These are phyloP conservation scores for Lepidurus apus DNA, from an alignment of 1,140 invertebrate genomes.

Conservation along the genomic window DNA sequence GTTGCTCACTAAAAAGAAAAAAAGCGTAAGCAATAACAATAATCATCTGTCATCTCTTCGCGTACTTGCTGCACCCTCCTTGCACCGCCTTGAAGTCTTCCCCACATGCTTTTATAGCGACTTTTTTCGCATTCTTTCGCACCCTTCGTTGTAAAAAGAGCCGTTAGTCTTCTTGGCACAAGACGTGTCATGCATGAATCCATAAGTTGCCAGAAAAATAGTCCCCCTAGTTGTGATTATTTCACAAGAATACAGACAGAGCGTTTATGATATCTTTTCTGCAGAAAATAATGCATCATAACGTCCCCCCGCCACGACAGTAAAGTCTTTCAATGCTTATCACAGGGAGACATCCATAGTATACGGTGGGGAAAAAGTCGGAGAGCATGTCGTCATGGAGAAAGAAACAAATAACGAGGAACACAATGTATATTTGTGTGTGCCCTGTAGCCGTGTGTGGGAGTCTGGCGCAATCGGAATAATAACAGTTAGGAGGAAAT, in stretches of 20 bases:
- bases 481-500: not conserved
- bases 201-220: not conserved
- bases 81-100: not conserved
- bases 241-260: too few species aligned
- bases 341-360: too few species aligned
- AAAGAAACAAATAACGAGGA: too few species aligned
- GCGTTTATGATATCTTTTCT: too few species aligned
- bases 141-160: not conserved
- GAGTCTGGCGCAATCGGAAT: not conserved
- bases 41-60: not conserved
- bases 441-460: too few species aligned
- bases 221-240: not conserved
- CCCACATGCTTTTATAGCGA: not conserved
- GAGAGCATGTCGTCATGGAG: too few species aligned
- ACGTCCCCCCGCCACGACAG: too few species aligned
- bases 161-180: constrained; percentile 13
- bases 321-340: too few species aligned
- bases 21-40: not conserved
- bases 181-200: constrained; percentile 4
- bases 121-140: not conserved
- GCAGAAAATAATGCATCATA: too few species aligned
- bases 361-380: too few species aligned
- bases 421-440: too few species aligned
- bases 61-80: not conserved
- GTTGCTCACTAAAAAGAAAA: not conserved